phyloP scores from a whole-genome alignment of 2,888 invertebrate genomes.

The Ametastegia equiseti region DNA sequence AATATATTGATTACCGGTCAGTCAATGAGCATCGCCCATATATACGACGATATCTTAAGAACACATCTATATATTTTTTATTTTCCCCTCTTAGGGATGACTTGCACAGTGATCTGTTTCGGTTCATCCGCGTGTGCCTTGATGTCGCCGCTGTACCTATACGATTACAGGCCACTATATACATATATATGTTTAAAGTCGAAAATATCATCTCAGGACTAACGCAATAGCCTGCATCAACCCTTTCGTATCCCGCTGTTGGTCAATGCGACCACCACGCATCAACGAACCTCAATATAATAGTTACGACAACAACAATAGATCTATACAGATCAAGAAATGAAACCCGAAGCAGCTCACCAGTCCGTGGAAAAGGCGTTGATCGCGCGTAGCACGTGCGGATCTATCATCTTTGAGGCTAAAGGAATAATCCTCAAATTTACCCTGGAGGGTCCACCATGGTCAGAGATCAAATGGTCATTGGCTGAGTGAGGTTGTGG shows the following conservation, averaged over 20 bases:
- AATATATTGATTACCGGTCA: slow-evolving; percentile 60
- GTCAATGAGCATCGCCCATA: slow-evolving; percentile 54
- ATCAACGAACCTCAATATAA: slow-evolving; percentile 25
- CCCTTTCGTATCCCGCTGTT: slow-evolving; percentile 15
- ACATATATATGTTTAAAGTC: no score
- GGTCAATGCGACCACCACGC: slow-evolving; percentile 21
- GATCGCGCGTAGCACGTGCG: slow-evolving; percentile 44
- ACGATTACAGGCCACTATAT: no score
- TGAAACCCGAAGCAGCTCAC: not conserved
- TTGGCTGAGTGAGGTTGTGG: not conserved
- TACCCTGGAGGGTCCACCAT: no score
- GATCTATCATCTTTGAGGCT: no score
- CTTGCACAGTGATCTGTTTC: slow-evolving; percentile 49
- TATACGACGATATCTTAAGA: slow-evolving; percentile 42
- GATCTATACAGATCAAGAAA: slow-evolving; percentile 11
- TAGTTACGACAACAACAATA: not conserved
- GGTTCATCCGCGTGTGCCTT: slow-evolving; percentile 50
- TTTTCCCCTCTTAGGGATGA: slow-evolving; percentile 48
- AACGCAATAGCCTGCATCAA: not conserved
- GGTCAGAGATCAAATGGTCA: not conserved
- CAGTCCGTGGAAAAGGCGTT: slow-evolving; percentile 19
- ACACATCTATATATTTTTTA: slow-evolving; percentile 49
- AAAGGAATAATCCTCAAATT: not conserved
- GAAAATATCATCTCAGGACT: slow-evolving; percentile 10
- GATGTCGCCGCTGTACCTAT: slow-evolving; percentile 51